Conservation (phyloP, 2,888 invertebrate genomes). For the Barypeithes pellucidus region DNA sequence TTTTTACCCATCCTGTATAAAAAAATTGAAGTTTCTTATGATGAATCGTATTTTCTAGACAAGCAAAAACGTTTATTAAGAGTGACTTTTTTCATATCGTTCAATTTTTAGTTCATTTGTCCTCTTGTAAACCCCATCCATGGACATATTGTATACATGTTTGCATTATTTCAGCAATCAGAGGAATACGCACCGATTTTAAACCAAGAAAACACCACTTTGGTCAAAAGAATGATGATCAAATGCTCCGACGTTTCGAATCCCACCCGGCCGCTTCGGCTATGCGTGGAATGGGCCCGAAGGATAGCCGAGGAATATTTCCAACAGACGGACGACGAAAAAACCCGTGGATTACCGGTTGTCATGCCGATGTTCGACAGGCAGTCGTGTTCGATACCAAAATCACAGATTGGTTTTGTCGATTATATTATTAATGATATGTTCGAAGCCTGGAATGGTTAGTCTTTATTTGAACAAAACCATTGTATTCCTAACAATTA, state of each 20-base stretch:
- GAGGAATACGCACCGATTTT: slow-evolving; percentile 68
- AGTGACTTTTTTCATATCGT: too few relatives aligned
- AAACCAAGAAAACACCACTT: slow-evolving; percentile 85
- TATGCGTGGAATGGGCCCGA: slow-evolving; percentile 94
- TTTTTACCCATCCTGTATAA: too few relatives aligned
- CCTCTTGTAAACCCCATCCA: too few relatives aligned
- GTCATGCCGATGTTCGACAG: slow-evolving; percentile 99
- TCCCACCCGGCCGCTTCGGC: slow-evolving; percentile 87
- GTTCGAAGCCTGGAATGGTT: slow-evolving; percentile 98
- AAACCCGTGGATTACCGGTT: slow-evolving; percentile 88
- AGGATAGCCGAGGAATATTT: slow-evolving; percentile 99
- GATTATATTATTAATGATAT: slow-evolving; percentile 98
- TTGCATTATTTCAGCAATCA: slow-evolving; percentile 52
- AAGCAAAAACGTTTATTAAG: too few relatives aligned
- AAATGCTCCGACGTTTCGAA: slow-evolving; percentile 99
- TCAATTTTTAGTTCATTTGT: too few relatives aligned
- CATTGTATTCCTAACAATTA: too few relatives aligned
- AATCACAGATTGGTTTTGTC: slow-evolving; percentile 97
- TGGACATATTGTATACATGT: too few relatives aligned
- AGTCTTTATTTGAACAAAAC: slow-evolving; percentile 60
- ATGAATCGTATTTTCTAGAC: too few relatives aligned
- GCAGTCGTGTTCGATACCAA: slow-evolving; percentile 94
- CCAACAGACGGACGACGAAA: slow-evolving; percentile 97
- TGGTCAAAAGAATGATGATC: slow-evolving; percentile 96
- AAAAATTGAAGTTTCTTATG: too few relatives aligned